These are phyloP conservation scores for Eremophila alpestris DNA, from an alignment of 2,797 vertebrate genomes.

Conservation along the genomic window DNA sequence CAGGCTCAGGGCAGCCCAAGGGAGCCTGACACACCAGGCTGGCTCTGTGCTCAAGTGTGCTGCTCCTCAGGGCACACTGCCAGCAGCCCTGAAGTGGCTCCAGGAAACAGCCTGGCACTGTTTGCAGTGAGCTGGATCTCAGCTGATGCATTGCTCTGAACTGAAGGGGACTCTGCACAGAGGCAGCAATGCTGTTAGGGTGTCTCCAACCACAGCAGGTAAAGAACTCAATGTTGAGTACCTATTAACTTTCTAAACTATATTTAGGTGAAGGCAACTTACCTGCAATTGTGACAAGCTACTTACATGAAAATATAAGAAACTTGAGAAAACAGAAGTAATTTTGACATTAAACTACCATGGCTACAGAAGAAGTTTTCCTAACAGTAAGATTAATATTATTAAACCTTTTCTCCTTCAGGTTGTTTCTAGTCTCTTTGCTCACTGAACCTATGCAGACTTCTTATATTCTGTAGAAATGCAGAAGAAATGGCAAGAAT, in stretches of 20 bases:
- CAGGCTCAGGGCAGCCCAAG: background rate
- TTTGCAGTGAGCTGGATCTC: background rate
- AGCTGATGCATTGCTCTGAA: rapidly evolving
- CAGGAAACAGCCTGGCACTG: background rate
- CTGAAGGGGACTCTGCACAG: background rate
- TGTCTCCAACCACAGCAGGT: background rate
- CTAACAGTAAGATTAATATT: background rate
- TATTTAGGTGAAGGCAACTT: background rate
- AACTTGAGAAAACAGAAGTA: background rate
- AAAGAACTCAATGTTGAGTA: background rate
- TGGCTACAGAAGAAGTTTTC: background rate
- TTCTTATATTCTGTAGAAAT: background rate
- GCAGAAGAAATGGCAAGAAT: background rate
- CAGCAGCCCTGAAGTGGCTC: background rate
- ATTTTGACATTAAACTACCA: background rate
- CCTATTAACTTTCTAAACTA: background rate
- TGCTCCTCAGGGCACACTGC: background rate
- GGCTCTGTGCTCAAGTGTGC: background rate
- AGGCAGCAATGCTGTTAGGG: background rate
- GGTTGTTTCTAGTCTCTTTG: background rate
- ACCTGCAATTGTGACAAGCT: background rate
- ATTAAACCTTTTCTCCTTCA: background rate
- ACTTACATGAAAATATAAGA: background rate
- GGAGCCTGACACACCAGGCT: background rate
- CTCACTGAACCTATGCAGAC: background rate